Evolutionary conservation across 2,113 vertebrate genomes (phyloP).

Genomic region (Neolamprologus sp.): DNA sequence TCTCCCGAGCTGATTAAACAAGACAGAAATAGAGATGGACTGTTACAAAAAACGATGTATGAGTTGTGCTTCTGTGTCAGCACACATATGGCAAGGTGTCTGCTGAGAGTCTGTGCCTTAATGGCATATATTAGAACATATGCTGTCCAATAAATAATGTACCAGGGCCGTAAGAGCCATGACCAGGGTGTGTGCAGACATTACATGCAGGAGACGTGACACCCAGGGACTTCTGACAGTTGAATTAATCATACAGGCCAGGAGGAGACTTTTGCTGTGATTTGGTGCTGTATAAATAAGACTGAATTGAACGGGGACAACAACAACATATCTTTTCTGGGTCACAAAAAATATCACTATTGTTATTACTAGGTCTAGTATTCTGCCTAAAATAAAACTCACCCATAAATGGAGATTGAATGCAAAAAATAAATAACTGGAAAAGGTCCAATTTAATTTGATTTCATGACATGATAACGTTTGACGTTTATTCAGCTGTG

Average conservation of each 20-base stretch:
- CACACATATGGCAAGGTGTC: not conserved
- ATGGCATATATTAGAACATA: slow-evolving; percentile 67
- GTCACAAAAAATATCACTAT: not conserved
- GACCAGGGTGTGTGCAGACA: slow-evolving; percentile 50
- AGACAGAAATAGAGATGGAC: not conserved
- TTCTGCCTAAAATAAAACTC: not conserved
- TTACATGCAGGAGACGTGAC: slow-evolving; percentile 64
- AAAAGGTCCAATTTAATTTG: not conserved
- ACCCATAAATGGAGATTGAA: not conserved
- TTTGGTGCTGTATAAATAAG: not conserved
- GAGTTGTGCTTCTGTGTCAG: not conserved
- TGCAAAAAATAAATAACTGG: not conserved
- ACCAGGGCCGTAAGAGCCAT: slow-evolving; percentile 40
- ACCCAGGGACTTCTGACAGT: slow-evolving; percentile 26
- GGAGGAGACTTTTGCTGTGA: not conserved
- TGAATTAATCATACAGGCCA: slow-evolving; percentile 60
- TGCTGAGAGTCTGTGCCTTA: slow-evolving; percentile 8
- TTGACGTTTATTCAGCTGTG: not conserved
- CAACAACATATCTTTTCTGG: not conserved
- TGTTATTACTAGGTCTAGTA: not conserved
- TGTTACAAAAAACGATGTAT: not conserved
- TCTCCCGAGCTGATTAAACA: not conserved
- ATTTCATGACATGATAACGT: not conserved
- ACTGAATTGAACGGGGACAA: not conserved
- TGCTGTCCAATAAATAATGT: slow-evolving; percentile 64